Evolutionary conservation across 1,140 invertebrate genomes (phyloP).

Genomic region (Oreohelix idahoensis): DNA sequence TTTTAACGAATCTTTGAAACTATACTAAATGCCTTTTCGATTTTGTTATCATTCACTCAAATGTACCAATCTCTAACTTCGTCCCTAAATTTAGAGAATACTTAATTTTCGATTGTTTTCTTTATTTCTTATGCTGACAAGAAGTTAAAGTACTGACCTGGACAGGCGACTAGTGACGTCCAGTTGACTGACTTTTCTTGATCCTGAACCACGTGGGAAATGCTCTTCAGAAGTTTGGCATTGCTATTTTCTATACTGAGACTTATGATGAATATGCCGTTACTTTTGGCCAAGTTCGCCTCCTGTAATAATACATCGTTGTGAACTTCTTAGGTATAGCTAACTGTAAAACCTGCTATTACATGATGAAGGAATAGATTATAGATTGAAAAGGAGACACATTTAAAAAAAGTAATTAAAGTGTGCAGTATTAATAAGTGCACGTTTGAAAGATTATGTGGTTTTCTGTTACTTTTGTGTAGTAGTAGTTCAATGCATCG

Average conservation of each 20-base stretch:
- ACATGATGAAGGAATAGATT: not conserved
- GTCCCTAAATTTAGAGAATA: too few species aligned
- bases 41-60: too few species aligned
- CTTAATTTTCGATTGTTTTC: not conserved
- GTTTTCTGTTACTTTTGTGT: too few species aligned
- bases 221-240: conserved; percentile 5
- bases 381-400: not conserved
- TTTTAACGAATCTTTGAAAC: too few species aligned
- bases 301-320: not conserved
- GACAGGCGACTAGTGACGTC: conserved; percentile 38
- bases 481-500: not conserved
- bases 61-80: too few species aligned
- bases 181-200: conserved; percentile 39
- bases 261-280: conserved; percentile 17
- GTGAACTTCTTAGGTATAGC: not conserved
- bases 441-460: too few species aligned
- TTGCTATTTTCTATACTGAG: conserved; percentile 10
- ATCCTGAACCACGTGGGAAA: conserved; percentile 39
- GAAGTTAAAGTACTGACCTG: conserved; percentile 35
- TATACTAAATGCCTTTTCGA: too few species aligned
- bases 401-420: not conserved
- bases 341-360: not conserved
- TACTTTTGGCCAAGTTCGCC: conserved; percentile 18
- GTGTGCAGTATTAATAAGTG: too few species aligned
- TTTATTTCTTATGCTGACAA: too few species aligned